phyloP scores from a whole-genome alignment of 1,140 invertebrate genomes.

The Spodoptera litura region DNA sequence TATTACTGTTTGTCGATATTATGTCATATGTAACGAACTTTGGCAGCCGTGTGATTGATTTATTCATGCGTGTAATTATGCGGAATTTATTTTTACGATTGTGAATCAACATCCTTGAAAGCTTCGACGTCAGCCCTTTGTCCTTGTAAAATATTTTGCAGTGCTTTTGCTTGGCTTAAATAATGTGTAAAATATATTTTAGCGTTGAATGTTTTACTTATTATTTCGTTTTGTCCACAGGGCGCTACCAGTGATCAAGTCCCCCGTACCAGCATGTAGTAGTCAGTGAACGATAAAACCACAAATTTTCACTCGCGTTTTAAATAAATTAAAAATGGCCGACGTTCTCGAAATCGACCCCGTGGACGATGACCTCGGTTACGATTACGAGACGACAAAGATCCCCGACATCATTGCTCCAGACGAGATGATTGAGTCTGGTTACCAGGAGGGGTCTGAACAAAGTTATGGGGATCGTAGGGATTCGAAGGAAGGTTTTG shows the following conservation, averaged over 20 bases:
- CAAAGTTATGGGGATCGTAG: slow-evolving; percentile 76
- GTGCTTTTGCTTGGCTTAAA: background rate
- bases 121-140: no score
- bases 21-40: background rate
- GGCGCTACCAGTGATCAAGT: slow-evolving; percentile 65
- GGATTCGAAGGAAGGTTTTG: slow-evolving; percentile 79
- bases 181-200: background rate
- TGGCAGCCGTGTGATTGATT: slow-evolving; percentile 2
- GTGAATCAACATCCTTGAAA: no score
- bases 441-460: slow-evolving; percentile 79
- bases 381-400: slow-evolving; percentile 76
- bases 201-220: background rate
- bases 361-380: slow-evolving; percentile 76
- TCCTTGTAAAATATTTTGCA: background rate
- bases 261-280: slow-evolving; percentile 76
- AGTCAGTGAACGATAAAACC: slow-evolving; percentile 56
- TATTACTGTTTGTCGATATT: background rate
- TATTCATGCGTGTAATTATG: background rate
- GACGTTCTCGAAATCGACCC: slow-evolving; percentile 67
- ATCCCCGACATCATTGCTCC: slow-evolving; percentile 79
- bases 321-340: slow-evolving; percentile 63
- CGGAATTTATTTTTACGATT: no score
- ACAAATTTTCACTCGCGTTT: slow-evolving; percentile 47
- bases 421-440: slow-evolving; percentile 81
- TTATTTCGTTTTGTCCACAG: slow-evolving; percentile 63